Evolutionary conservation across 2,888 invertebrate species (phyloP), one percentile per base, ranked within the genome.

Genomic region (Tachina fera): DNA sequence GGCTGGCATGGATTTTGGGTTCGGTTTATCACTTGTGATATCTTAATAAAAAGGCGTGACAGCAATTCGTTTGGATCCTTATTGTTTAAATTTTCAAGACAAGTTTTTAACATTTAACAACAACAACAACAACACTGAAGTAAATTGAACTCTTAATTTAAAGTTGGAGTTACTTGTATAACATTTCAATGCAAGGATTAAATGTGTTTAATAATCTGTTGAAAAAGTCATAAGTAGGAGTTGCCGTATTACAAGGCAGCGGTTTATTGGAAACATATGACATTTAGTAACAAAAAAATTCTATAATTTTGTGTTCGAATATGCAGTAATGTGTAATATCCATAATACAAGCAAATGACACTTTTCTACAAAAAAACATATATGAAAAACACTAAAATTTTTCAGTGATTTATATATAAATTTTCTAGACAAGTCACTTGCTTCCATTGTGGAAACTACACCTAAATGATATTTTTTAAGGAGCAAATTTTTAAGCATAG

Each of bases 21-120:
- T 70, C 71, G 68, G n/a, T 31, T 82, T 80, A 79, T 84, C 79
- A 79, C 56, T 77, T 84, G 74, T 68, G 74, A 83, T 72, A 83
- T 83, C 83, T 75, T 75, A 83, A 75, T 87, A 83, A 63, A 74
- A 56, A 68, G 83, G 87, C 84, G 84, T 83, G 39, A 61, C 77
- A 39, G 10, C 49, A 22, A 47, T 31, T 51, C 16, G 67, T 60
- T 67, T 31, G 2, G 31, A 86, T 83, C 75, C 81, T 81, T 81
- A 76, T 72, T 39, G 9, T 77, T 53, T 22, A 9, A 51, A 5
- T 61, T 77, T 53, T 16, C 19, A 31, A 31, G 43, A 53, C n/a
- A 16, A 49, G 51, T 65, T 68, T 75, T 14, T 14, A 53, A 43
- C 19, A 31, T 19, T 58, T 56, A 6, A 51, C 8, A 53, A 6